Base-by-base conservation (phyloP, 2,888 invertebrate species). In the Zygaena filipendulae region DNA sequence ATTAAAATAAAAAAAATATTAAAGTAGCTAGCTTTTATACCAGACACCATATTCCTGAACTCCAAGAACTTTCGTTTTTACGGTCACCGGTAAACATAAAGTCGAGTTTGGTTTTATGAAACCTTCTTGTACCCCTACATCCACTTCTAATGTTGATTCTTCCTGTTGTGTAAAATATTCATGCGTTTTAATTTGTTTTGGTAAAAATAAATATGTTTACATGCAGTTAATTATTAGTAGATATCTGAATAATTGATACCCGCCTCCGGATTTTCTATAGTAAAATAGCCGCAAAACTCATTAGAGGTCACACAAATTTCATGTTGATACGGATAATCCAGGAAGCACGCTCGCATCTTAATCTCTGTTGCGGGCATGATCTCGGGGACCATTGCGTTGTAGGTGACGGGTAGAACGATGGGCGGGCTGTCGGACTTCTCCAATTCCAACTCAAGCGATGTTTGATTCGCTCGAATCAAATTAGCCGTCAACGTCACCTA, bases 401-500 rank as follows among this genome's bases (percentile, higher is more conserved):
- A 84, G 11, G 47, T 62, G 3, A 87, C 59, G 0, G 84, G 82
- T 10, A 87, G 44, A 1, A 59, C 49, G 22, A 84, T 60, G 1
- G 82, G 77, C 14, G 83, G 75, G 29, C 82, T 75, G 29, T 82
- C 80, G 0, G 83, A 80, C 31, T 83, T 82, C 54, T 84, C 84
- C 49, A 86, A 61, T 32, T 82, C 75, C 11, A 86, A 53, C 35
- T 80, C 72, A 4, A 87, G 45, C 2, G 53, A 58, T 0, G 79
- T 80, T 25, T 67, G 58, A 40, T 70, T 68, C 1, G 59, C 57
- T 43, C 84, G 60, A n/a, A 66, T 53, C 20, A 77, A 48, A 43
- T 84, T 84, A 0, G 85, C 80, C 3, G 71, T 77, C 23, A 86
- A 53, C 6, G 70, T 74, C 2, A 87, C 56, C 86, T 86, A 40